Conservation (phyloP, 1,140 invertebrate species). For the Hermatobates lingyangjiaoensis region DNA sequence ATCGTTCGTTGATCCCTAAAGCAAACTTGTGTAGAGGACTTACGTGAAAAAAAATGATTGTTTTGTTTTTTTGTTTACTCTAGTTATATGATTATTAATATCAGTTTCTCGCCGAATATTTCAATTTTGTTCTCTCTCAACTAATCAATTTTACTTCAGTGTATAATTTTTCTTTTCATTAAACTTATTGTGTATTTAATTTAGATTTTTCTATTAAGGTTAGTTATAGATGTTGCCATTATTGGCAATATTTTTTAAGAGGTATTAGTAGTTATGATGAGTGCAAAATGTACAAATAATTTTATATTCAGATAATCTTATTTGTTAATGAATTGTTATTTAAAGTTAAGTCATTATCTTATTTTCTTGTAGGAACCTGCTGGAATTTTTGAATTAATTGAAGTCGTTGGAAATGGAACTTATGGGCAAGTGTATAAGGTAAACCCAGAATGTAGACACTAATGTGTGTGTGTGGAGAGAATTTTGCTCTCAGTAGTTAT, state of each 20-base stretch:
- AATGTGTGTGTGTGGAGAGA: no score
- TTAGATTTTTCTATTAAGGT: not conserved
- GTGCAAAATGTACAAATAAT: not conserved
- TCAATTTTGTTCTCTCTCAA: not conserved
- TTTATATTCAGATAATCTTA: not conserved
- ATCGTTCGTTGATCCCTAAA: no score
- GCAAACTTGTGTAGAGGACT: no score
- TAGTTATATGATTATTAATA: not conserved
- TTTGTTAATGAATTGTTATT: not conserved
- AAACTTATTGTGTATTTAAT: slow-evolving; percentile 4
- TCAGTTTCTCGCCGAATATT: not conserved
- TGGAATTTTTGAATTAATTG: slow-evolving; percentile 98
- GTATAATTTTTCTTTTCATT: no score
- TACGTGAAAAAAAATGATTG: no score
- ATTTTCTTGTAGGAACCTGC: slow-evolving; percentile 75
- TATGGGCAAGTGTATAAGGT: slow-evolving; percentile 99
- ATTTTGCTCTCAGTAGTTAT: not conserved
- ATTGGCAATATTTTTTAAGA: not conserved
- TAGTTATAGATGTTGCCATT: not conserved
- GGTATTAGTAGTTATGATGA: not conserved
- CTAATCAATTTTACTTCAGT: no score
- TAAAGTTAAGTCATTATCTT: not conserved
- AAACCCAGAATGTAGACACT: slow-evolving; percentile 26
- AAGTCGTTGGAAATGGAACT: slow-evolving; percentile 99
- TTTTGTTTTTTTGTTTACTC: not conserved